Evolutionary conservation across 2,113 vertebrate genomes (phyloP).

Genomic region (Microtus richardsoni): DNA sequence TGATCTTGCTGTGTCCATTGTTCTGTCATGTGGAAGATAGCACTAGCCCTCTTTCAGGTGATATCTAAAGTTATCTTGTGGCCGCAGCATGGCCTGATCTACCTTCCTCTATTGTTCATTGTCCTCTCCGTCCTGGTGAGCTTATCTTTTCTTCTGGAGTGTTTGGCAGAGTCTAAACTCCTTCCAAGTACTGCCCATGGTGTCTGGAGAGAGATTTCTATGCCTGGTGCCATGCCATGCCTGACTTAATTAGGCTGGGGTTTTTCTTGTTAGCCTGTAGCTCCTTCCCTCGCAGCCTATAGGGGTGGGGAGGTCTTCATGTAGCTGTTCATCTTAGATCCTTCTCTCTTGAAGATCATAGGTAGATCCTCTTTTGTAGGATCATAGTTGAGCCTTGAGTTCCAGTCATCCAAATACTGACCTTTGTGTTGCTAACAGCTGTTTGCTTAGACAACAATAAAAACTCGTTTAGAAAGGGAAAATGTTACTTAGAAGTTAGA

Average conservation of each 20-base stretch:
- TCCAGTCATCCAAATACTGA: background rate
- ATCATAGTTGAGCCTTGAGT: background rate
- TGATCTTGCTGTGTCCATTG: background rate
- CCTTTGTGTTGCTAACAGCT: background rate
- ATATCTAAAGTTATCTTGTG: background rate
- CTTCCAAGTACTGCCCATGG: background rate
- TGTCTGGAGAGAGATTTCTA: background rate
- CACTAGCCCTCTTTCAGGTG: background rate
- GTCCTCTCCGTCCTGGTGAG: background rate
- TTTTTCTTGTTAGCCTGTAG: background rate
- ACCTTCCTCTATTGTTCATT: too few relatives aligned
- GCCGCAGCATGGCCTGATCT: background rate
- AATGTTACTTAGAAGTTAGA: background rate
- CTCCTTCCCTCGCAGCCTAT: background rate
- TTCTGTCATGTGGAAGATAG: background rate
- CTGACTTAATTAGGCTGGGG: background rate
- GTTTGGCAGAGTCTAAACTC: background rate
- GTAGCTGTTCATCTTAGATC: background rate
- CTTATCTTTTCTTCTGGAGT: background rate
- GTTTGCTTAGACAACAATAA: background rate
- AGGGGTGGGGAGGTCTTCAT: background rate
- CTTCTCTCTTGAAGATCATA: background rate
- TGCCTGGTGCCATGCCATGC: background rate
- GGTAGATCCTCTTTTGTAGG: too few relatives aligned
- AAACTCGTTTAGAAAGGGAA: background rate